Conservation (phyloP, 2,113 vertebrate genomes). For the Grallaria varia region DNA sequence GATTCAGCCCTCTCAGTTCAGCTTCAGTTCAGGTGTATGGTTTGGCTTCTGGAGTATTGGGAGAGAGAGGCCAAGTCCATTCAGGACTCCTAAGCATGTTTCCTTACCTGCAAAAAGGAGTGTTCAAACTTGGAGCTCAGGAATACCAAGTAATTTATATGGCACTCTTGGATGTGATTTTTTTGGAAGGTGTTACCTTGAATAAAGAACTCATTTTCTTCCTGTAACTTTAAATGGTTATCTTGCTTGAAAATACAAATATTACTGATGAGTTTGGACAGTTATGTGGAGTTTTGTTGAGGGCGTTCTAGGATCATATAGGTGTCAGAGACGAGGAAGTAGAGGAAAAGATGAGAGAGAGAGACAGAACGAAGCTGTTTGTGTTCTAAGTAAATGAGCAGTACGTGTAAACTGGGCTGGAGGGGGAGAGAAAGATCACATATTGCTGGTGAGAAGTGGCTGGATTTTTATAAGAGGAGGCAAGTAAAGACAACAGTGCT, state of each 20-base stretch:
- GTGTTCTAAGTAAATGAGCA: neutral
- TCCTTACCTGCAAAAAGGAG: neutral
- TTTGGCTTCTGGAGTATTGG: neutral
- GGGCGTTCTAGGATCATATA: neutral
- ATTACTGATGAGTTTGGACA: neutral
- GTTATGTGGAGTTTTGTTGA: neutral
- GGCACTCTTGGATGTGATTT: neutral
- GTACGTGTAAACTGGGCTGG: neutral
- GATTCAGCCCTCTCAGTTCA: neutral
- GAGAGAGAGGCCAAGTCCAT: neutral
- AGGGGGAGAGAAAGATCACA: neutral
- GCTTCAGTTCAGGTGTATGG: neutral
- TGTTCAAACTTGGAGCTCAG: neutral
- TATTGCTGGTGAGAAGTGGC: neutral
- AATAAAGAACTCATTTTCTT: neutral
- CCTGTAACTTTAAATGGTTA: neutral
- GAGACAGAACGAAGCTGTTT: neutral
- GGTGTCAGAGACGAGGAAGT: neutral
- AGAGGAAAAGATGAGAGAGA: neutral
- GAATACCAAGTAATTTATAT: neutral
- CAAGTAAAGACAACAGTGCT: neutral
- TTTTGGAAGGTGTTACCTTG: neutral
- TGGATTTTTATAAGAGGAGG: neutral
- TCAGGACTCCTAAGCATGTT: neutral
- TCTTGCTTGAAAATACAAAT: neutral